Conservation (phyloP, 2,113 vertebrate genomes). For the Boleophthalmus pectinirostris region DNA sequence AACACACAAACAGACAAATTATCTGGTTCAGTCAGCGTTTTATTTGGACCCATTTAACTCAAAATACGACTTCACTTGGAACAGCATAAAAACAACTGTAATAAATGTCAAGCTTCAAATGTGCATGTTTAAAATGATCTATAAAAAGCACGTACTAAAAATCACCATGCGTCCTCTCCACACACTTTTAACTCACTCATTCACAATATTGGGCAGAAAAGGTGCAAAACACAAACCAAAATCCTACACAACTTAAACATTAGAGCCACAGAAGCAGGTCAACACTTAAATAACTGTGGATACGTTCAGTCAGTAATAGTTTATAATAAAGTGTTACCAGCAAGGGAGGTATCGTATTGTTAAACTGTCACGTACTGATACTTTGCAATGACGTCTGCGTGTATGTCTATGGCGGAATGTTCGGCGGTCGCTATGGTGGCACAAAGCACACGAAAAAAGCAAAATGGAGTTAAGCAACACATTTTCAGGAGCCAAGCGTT, state of each 20-base stretch:
- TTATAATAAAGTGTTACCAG: too few relatives aligned
- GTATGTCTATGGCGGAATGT: too few relatives aligned
- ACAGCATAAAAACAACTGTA: constrained; percentile 10
- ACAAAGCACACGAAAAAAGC: too few relatives aligned
- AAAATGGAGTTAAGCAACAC: too few relatives aligned
- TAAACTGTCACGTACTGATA: too few relatives aligned
- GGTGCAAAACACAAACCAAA: constrained; percentile 51
- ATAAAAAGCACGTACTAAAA: constrained; percentile 48
- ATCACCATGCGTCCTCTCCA: constrained; percentile 47
- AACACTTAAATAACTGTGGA: constrained; percentile 7
- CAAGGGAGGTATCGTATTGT: too few relatives aligned
- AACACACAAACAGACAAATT: too few relatives aligned
- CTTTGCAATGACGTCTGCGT: too few relatives aligned
- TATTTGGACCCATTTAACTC: constrained; percentile 17
- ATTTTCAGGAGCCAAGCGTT: too few relatives aligned
- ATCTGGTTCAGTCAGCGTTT: constrained; percentile 5
- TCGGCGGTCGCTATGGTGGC: too few relatives aligned
- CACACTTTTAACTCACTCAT: constrained; percentile 40
- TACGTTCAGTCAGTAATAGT: neutral
- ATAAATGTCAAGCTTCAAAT: constrained; percentile 16
- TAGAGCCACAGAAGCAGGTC: constrained; percentile 17
- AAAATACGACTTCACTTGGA: neutral
- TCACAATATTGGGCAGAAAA: constrained; percentile 63
- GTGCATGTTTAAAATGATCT: constrained; percentile 18
- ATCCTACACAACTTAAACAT: constrained; percentile 9